Percentiles rank a stretch among this genome's conserved stretches.
Evolutionary conservation across 2,797 vertebrate species (phyloP).

Genomic region (Natrix natrix): DNA sequence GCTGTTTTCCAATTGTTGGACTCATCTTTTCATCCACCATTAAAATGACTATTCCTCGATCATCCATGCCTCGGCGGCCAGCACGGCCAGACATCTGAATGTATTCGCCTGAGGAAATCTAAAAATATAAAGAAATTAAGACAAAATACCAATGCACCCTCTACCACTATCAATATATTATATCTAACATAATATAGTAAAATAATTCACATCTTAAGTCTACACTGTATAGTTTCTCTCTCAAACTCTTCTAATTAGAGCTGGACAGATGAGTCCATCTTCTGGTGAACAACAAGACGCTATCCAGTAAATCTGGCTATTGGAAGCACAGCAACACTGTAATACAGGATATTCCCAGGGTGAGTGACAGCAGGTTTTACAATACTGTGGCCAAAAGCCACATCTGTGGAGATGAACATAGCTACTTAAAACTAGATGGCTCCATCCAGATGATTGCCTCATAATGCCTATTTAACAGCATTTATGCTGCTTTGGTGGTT

Average conservation of each 20-base stretch:
- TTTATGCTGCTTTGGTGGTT: neutral
- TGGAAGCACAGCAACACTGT: neutral
- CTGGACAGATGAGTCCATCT: neutral
- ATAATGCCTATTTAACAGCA: neutral
- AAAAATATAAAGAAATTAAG: slow-evolving; percentile 2
- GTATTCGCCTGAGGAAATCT: slow-evolving; percentile 98
- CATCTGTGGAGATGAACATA: neutral
- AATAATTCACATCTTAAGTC: neutral
- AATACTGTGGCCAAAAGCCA: neutral
- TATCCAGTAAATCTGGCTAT: neutral
- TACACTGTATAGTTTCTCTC: neutral
- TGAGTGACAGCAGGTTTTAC: neutral
- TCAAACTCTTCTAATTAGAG: neutral
- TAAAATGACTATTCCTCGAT: slow-evolving; percentile 96
- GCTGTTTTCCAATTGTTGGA: slow-evolving; percentile 92
- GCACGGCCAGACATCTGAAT: slow-evolving; percentile 99
- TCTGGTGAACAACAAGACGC: neutral
- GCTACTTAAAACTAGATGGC: neutral
- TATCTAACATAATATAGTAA: neutral
- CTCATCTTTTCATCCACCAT: slow-evolving; percentile 99
- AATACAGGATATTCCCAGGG: neutral
- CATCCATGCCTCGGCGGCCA: slow-evolving; percentile 97
- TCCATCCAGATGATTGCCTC: neutral
- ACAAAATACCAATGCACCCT: neutral
- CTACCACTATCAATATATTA: neutral